Base-by-base conservation (phyloP, 2,113 vertebrate genomes). In the Terrapene triunguis region DNA sequence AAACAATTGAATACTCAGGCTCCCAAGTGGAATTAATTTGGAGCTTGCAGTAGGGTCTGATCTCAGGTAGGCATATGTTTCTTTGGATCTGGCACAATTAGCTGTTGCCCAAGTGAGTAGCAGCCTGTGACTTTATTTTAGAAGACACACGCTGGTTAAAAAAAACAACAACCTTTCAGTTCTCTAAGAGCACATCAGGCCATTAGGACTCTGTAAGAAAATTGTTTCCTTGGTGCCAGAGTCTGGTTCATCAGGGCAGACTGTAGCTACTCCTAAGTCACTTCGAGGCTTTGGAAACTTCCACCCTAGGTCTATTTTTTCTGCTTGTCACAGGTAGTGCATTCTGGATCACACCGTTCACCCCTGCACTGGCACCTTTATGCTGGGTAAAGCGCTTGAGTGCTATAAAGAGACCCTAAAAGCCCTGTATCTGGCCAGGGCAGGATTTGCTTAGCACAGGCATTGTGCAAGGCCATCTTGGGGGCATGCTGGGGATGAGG, bases 331-430 rank as follows among this genome's bases (percentile, higher is more conserved):
- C 72, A 44, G 72, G 38, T 76, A 12, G 44, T 44, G 42, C 22
- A 13, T 25, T 76, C 38, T 76, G 72, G 22, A 69, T 54, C 9
- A 78, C 9, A 32, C 62, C 11, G 62, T 69, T 69, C 32, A 69
- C 62, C 11, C 78, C 55, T 2, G 35, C 25, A 85, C 22, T 59
- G 82, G 19, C 85, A n/a, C 78, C 25, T 72, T 8, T 82, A 32
- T 55, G 24, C 42, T 59, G 29, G 10, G 44, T 47, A 54, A 88
- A 5, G 3, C 12, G 14, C 0, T 0, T 17, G 24, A 55, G 19
- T 38, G 82, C 16, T 54, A 38, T 32, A 57, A 24, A 32, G 72
- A 85, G 81, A 69, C 0, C 0, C 3, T 17, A 69, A 32, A 57
- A 22, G 42, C 84, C 42, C 29, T 8, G 54, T 38, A 19, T 42